phyloP scores from a whole-genome alignment of 92 coral and sea anemone genomes.

The Nematostella vectensis region DNA sequence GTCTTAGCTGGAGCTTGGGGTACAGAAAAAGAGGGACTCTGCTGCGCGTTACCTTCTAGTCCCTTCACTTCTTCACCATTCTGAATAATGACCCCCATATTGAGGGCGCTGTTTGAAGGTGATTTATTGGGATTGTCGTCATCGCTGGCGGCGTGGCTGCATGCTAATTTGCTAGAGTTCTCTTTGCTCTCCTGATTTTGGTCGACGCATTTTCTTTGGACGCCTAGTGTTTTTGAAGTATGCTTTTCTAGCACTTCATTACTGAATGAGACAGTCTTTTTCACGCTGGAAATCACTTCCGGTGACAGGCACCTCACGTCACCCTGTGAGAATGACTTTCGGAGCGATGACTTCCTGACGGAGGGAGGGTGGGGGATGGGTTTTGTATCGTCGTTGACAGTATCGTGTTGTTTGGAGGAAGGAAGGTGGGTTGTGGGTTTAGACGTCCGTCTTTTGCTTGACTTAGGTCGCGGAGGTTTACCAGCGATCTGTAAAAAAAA shows the following conservation, averaged over 20 bases:
- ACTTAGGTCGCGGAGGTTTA: slow-evolving; percentile 71
- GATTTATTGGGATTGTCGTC: not conserved
- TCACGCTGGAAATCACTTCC: slow-evolving; percentile 22
- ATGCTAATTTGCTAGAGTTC: not conserved
- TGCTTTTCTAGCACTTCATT: slow-evolving; percentile 21
- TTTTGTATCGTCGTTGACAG: not conserved
- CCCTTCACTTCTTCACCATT: slow-evolving; percentile 69
- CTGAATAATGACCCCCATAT: slow-evolving; percentile 59
- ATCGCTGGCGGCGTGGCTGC: not conserved
- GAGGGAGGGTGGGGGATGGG: slow-evolving; percentile 13
- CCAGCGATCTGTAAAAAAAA: slow-evolving; percentile 42
- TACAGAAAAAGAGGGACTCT: slow-evolving; percentile 13
- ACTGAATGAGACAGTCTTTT: slow-evolving; percentile 39
- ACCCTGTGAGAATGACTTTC: slow-evolving; percentile 45
- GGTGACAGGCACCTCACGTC: slow-evolving; percentile 39
- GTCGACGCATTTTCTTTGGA: not conserved
- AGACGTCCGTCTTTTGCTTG: slow-evolving; percentile 19
- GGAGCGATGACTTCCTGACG: slow-evolving; percentile 30
- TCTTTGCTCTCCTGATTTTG: not conserved
- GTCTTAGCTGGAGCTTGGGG: not conserved
- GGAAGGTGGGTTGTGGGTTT: not conserved
- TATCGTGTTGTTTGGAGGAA: not conserved
- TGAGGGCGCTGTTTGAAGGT: not conserved
- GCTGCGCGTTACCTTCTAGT: slow-evolving; percentile 3
- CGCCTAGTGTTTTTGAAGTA: not conserved